Evolutionary conservation across 1,140 invertebrate species (phyloP), one percentile per base, ranked within the genome.

Genomic region (Drosophila kurseongensis): DNA sequence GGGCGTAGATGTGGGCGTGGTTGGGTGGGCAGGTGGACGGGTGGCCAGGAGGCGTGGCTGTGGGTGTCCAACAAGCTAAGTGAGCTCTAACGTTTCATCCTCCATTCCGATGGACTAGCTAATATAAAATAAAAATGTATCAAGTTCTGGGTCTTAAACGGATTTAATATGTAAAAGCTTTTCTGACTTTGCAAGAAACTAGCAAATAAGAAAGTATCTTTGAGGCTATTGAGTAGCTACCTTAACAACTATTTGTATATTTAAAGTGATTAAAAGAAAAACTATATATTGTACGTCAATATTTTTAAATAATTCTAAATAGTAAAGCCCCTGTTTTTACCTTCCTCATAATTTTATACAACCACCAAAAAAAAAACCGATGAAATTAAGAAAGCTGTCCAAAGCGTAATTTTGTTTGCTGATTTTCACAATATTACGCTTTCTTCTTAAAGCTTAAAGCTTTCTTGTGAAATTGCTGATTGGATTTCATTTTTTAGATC

Each of bases 1-100:
- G 18, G 38, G 38, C 16, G 10, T 62, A 13, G 8, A 42, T 35
- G 63, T 41, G 45, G 58, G 58, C 41, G 65, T 52, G 16, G 14
- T 60, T 12, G 59, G 2, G 18, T 32, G 4, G 61, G 29, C 2
- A 23, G 23, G 63, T 35, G 8, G 29, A 23, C 29, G 42, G 18
- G 32, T n/a, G 55, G 23, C 5, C 13, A 6, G 35, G 12, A 14
- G 65, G 65, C 60, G 65, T 45, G 44, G n/a, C 8, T 68, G 54
- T 45, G 55, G 48, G 74, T 61, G 68, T 58, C 38, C 61, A 60
- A 35, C 56, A 57, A 72, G 51, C 72, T 73, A 29, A 72, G 52
- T 35, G 59, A 38, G 27, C 48, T 45, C 42, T 18, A 51, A 27
- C n/a, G 14, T 47, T 50, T 35, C 6, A 16, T 38, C 32, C 18